phyloP scores from a whole-genome alignment of 2,113 vertebrate species.

The Boulengeromyrus knoepffleri region DNA sequence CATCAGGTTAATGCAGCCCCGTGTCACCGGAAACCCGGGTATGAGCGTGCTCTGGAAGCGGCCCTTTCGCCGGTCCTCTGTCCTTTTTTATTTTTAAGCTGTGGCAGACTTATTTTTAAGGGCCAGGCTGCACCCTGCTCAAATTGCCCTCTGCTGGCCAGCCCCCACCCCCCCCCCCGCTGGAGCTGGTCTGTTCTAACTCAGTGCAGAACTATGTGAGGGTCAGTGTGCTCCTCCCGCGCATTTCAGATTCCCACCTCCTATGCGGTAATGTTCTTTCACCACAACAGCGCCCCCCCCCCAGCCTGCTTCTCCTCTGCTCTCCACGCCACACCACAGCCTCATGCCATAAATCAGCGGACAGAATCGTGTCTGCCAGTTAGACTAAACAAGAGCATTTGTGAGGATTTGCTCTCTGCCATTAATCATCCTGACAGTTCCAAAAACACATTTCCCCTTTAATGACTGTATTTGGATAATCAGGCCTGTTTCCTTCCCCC shows the following conservation, averaged over 20 bases:
- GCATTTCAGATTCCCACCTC: not conserved
- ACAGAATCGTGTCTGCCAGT: conserved; percentile 96
- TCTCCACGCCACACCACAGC: conserved; percentile 26
- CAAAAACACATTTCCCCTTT: conserved; percentile 99
- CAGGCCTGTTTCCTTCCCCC: conserved; percentile 77
- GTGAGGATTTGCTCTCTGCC: conserved; percentile 92
- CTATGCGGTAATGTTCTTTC: conserved; percentile 14
- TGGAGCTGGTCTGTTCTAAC: conserved; percentile 8
- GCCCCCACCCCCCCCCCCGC: not conserved
- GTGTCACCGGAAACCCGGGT: not conserved
- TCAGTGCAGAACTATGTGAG: conserved; percentile 8
- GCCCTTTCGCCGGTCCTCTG: not conserved
- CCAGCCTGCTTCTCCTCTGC: conserved; percentile 28
- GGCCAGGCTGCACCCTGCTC: not conserved
- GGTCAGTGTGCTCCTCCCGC: not conserved
- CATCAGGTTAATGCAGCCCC: not conserved
- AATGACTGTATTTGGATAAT: conserved; percentile 99
- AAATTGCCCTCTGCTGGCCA: not conserved
- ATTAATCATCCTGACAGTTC: conserved; percentile 99
- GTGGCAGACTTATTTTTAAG: not conserved
- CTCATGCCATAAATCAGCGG: conserved; percentile 94
- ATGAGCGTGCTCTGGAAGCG: not conserved
- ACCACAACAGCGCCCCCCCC: not conserved
- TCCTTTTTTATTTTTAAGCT: not conserved
- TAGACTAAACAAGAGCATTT: conserved; percentile 99